These are phyloP conservation scores for Heliothis virescens DNA, from an alignment of 1,140 invertebrate species.

Conservation along the genomic window DNA sequence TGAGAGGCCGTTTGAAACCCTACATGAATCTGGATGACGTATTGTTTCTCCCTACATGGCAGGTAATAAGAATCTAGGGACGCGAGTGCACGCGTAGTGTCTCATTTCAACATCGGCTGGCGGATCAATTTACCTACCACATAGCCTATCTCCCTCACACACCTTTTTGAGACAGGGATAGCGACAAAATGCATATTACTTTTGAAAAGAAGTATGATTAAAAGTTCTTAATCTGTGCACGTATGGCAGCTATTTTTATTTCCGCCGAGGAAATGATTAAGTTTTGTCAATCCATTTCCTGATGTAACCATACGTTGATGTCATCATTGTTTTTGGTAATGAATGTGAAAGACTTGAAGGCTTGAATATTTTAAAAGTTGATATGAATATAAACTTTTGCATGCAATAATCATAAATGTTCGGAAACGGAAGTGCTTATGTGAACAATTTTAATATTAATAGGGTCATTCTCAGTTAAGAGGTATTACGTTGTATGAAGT, in stretches of 20 bases:
- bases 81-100: conserved; percentile 52
- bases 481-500: too few relatives aligned
- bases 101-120: conserved; percentile 49
- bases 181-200: conserved; percentile 37
- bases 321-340: conserved; percentile 22
- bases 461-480: too few relatives aligned
- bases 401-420: not conserved
- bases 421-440: not conserved
- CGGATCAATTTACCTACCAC: conserved; percentile 50
- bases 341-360: conserved; percentile 17
- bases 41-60: conserved; percentile 64
- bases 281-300: conserved; percentile 20
- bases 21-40: conserved; percentile 66
- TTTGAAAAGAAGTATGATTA: conserved; percentile 42
- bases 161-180: conserved; percentile 1
- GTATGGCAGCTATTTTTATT: conserved; percentile 40
- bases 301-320: conserved; percentile 15
- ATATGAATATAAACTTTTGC: not conserved
- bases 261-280: conserved; percentile 41
- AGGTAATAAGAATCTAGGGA: conserved; percentile 62
- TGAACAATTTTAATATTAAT: not conserved
- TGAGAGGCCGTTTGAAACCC: conserved; percentile 57
- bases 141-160: conserved; percentile 33
- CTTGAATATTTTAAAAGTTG: conserved; percentile 11
- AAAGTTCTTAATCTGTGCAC: conserved; percentile 45